Conservation (phyloP, 2,888 invertebrate species). For the Lymantria monacha region DNA sequence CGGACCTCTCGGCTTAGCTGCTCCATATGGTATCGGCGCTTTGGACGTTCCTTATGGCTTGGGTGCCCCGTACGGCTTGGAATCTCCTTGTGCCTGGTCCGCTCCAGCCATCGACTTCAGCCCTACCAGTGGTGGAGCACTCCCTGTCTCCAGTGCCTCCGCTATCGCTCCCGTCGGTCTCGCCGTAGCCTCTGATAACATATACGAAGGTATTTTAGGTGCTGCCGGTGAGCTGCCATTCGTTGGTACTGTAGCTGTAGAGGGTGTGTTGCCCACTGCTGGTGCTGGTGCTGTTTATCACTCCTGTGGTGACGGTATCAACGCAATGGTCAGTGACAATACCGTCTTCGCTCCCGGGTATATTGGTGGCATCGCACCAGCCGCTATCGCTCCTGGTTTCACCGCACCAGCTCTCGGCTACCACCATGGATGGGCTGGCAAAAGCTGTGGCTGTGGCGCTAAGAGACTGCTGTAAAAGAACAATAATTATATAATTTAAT, state of each 20-base stretch:
- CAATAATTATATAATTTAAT: too few relatives aligned
- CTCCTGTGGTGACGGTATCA: not conserved
- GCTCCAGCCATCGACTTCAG: conserved; percentile 30
- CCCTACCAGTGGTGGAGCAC: conserved; percentile 46
- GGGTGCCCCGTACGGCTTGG: not conserved
- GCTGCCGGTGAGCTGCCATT: conserved; percentile 46
- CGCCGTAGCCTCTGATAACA: conserved; percentile 48
- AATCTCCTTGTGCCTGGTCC: conserved; percentile 6
- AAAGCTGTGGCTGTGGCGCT: not conserved
- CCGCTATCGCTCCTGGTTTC: conserved; percentile 1
- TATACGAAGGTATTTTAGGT: conserved; percentile 36
- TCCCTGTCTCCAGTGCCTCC: conserved; percentile 45
- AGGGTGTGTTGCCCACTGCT: conserved; percentile 44
- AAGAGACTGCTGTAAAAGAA: not conserved
- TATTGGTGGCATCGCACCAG: conserved; percentile 14
- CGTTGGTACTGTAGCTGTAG: conserved; percentile 42
- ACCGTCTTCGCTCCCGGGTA: conserved; percentile 2
- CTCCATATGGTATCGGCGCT: not conserved
- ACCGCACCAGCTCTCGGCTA: not conserved
- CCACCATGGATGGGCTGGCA: not conserved
- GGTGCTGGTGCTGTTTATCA: conserved; percentile 48
- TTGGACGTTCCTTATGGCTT: not conserved
- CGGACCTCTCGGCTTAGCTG: not conserved
- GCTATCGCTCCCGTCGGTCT: conserved; percentile 49
- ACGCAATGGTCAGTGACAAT: not conserved